A percentile compares a stretch with the other conserved stretches of the same genome.
phyloP scores from a whole-genome alignment of 1,140 invertebrate species.

The Kradibia gibbosae region DNA sequence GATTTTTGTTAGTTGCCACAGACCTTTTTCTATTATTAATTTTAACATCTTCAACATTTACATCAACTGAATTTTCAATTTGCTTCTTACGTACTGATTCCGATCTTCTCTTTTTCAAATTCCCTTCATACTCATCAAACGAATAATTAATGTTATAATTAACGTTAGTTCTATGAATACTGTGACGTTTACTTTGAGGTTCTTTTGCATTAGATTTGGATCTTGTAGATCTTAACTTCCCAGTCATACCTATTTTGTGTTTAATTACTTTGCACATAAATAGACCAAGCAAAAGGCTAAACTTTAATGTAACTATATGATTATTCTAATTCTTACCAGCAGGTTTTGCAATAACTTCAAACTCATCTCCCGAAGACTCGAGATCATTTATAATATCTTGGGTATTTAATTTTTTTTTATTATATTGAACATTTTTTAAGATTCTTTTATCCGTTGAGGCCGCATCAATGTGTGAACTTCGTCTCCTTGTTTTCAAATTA shows the following conservation, averaged over 20 bases:
- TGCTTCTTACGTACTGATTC: not conserved
- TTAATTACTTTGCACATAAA: slow-evolving; percentile 10
- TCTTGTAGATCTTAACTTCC: not conserved
- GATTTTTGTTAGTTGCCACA: not conserved
- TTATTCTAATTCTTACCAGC: slow-evolving; percentile 26
- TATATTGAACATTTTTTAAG: not conserved
- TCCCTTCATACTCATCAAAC: not conserved
- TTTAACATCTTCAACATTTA: not conserved
- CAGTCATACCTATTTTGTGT: not conserved
- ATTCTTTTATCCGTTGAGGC: not conserved
- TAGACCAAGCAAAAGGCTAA: not conserved
- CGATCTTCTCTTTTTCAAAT: not conserved
- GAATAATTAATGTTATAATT: not conserved
- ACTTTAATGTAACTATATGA: not conserved
- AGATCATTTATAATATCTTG: not conserved
- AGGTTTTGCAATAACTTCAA: not conserved
- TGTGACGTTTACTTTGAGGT: not conserved
- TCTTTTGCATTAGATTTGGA: not conserved
- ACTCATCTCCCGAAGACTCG: not conserved
- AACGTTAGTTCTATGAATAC: not conserved
- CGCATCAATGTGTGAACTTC: not conserved
- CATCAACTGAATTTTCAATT: not conserved
- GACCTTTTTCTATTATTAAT: slow-evolving; percentile 20
- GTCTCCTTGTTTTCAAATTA: not conserved
- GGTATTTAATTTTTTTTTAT: slow-evolving; percentile 8